phyloP scores from a whole-genome alignment of 2,888 invertebrate genomes.

The Netelia inedita region DNA sequence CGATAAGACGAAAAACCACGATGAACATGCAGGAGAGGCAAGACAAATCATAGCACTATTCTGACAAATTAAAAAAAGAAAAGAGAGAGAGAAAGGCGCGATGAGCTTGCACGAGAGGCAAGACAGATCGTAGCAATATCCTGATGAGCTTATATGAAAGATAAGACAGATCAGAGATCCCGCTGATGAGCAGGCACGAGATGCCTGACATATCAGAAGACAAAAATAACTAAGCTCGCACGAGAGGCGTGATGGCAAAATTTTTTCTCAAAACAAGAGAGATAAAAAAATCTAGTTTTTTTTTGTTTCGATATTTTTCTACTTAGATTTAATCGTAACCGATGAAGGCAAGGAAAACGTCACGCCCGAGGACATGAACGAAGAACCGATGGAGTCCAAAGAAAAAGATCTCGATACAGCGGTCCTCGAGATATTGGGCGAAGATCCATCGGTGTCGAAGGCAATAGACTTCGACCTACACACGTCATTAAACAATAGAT shows the following conservation, averaged over 20 bases:
- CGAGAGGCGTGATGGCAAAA: neutral
- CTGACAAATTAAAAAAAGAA: neutral
- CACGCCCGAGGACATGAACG: neutral
- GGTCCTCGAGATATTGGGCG: conserved; percentile 45
- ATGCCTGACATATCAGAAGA: conserved; percentile 29
- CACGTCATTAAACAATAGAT: conserved; percentile 23
- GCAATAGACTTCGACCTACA: conserved; percentile 26
- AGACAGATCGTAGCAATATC: conserved; percentile 37
- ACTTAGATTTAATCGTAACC: conserved; percentile 18
- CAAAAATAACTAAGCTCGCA: neutral
- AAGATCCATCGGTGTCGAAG: conserved; percentile 34
- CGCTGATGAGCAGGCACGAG: conserved; percentile 38
- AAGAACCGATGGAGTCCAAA: neutral
- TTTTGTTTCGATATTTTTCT: neutral
- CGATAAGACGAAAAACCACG: neutral
- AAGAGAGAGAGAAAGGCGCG: neutral
- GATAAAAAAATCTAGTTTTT: neutral
- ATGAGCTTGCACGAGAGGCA: conserved; percentile 21
- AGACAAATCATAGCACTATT: neutral
- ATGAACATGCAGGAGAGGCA: neutral
- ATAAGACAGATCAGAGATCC: conserved; percentile 40
- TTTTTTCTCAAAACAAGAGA: neutral
- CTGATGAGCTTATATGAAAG: conserved; percentile 23
- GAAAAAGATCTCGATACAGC: conserved; percentile 16
- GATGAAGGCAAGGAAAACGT: conserved; percentile 24